phyloP scores from a whole-genome alignment of 2,888 invertebrate species.

The Protula sp. region DNA sequence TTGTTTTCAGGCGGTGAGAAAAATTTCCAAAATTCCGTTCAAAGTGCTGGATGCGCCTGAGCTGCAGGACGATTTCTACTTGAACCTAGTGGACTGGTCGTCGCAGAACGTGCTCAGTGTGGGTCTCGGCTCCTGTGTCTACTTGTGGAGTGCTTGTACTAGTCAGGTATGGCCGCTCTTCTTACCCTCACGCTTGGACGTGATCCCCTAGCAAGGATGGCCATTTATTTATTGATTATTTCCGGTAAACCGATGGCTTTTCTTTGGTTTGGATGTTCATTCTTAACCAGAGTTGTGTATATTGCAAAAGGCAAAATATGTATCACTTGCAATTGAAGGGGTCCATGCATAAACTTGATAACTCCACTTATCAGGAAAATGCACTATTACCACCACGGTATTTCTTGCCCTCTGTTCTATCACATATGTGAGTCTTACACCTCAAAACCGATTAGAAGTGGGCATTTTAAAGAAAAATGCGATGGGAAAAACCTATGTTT shows the following conservation, averaged over 20 bases:
- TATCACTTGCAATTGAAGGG: too few relatives aligned
- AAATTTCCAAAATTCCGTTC: conserved; percentile 97
- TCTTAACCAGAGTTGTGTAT: not conserved
- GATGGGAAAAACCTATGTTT: too few relatives aligned
- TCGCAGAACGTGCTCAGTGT: conserved; percentile 97
- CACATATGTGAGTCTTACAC: too few relatives aligned
- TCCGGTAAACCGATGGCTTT: not conserved
- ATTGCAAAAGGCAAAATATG: too few relatives aligned
- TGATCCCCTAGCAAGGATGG: too few relatives aligned
- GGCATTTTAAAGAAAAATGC: too few relatives aligned
- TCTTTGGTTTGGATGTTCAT: not conserved
- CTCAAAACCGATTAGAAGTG: too few relatives aligned
- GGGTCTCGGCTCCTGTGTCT: conserved; percentile 94
- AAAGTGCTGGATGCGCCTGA: conserved; percentile 96
- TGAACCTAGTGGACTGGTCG: conserved; percentile 99
- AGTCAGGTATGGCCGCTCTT: conserved; percentile 68
- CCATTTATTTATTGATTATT: too few relatives aligned
- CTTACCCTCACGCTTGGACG: not conserved
- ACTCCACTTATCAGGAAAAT: too few relatives aligned
- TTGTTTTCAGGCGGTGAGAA: conserved; percentile 78
- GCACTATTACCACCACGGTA: too few relatives aligned
- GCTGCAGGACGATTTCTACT: conserved; percentile 96
- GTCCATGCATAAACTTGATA: too few relatives aligned
- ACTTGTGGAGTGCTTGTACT: conserved; percentile 98
- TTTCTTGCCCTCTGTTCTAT: too few relatives aligned